Conservation (phyloP, 1,140 invertebrate species). For the honey bee (Apis mellifera) region DNA sequence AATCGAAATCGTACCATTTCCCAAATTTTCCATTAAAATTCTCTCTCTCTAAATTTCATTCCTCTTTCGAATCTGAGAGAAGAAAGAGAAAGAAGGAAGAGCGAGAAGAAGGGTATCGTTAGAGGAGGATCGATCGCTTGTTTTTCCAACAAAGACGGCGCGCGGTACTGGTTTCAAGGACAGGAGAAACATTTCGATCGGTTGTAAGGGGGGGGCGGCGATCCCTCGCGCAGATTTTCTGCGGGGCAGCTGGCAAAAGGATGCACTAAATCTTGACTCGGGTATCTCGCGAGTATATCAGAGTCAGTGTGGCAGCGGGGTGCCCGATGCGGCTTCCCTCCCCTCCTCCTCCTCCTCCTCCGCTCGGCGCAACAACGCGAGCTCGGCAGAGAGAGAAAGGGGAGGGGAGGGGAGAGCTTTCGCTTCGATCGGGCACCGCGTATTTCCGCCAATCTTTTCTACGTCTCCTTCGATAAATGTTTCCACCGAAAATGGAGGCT, state of each 20-base stretch:
- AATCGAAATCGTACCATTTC: too few species aligned
- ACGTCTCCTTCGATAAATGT: too few species aligned
- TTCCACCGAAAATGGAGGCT: too few species aligned
- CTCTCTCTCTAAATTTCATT: too few species aligned
- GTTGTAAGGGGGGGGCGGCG: slow-evolving; percentile 68
- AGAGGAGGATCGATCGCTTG: slow-evolving; percentile 51
- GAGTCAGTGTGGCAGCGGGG: slow-evolving; percentile 75
- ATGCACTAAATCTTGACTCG: slow-evolving; percentile 73
- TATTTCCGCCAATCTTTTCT: slow-evolving; percentile 45
- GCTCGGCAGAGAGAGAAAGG: not conserved
- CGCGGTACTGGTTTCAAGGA: slow-evolving; percentile 73
- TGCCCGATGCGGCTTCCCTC: slow-evolving; percentile 58
- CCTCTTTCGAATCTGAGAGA: too few species aligned
- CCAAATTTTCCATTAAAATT: too few species aligned
- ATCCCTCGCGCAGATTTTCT: slow-evolving; percentile 73
- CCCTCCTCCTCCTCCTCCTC: too few species aligned
- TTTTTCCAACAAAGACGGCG: slow-evolving; percentile 55
- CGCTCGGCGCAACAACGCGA: slow-evolving; percentile 24
- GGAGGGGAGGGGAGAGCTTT: slow-evolving; percentile 28
- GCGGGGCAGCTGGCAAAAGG: slow-evolving; percentile 67
- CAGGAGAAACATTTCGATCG: slow-evolving; percentile 73
- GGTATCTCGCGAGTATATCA: slow-evolving; percentile 74
- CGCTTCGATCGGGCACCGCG: slow-evolving; percentile 53
- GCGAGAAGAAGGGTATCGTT: too few species aligned
- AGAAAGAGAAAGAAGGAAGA: too few species aligned